These are phyloP conservation scores for Dysmachus trigonus DNA, from an alignment of 2,888 invertebrate genomes.

Conservation along the genomic window DNA sequence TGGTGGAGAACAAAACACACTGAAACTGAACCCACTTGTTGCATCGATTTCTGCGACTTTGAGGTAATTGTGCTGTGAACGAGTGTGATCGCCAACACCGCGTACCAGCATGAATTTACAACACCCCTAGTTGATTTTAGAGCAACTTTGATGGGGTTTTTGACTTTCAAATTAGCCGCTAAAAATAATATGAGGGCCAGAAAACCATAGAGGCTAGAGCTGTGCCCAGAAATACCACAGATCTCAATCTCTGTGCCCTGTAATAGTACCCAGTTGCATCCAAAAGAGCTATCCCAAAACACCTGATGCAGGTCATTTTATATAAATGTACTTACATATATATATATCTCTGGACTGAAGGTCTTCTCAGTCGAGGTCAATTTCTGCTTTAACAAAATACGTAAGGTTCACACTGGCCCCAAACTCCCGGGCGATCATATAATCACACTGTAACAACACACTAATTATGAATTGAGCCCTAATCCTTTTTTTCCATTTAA, in stretches of 20 bases:
- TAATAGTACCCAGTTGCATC: neutral
- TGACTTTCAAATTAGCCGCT: slow-evolving; percentile 12
- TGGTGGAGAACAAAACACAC: slow-evolving; percentile 8
- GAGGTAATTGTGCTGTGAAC: neutral
- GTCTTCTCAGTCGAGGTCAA: neutral
- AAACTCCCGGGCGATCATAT: neutral
- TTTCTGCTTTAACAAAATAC: neutral
- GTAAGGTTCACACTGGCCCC: neutral
- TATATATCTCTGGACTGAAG: neutral
- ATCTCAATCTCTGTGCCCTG: neutral
- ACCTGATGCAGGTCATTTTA: neutral
- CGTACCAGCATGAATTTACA: slow-evolving; percentile 12
- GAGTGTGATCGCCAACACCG: neutral
- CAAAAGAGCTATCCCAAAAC: neutral
- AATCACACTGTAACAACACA: neutral
- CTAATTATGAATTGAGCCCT: neutral
- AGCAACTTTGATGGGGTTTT: neutral
- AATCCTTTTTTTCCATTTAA: neutral
- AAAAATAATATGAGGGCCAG: slow-evolving; percentile 10
- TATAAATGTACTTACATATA: neutral
- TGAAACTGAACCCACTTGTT: slow-evolving; percentile 35
- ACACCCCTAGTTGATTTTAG: neutral
- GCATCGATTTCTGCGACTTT: slow-evolving; percentile 7
- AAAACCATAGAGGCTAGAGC: neutral
- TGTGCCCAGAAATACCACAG: neutral